phyloP scores from a whole-genome alignment of 1,140 invertebrate genomes.

The Cydia amplana region DNA sequence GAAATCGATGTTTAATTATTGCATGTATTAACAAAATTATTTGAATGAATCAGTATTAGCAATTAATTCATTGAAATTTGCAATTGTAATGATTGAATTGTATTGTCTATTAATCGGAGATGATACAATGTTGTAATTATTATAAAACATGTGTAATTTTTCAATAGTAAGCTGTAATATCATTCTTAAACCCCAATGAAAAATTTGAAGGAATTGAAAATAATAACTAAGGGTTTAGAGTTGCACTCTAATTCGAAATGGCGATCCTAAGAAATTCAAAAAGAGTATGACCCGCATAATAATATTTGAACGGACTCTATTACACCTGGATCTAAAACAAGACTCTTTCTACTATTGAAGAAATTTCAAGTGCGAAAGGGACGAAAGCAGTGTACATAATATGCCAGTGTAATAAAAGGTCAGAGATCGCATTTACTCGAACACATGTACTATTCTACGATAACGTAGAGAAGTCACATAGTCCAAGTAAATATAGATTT shows the following conservation, averaged over 20 bases:
- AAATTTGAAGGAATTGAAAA: constrained; percentile 48
- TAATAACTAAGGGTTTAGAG: constrained; percentile 30
- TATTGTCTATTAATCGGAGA: constrained; percentile 35
- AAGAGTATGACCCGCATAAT: constrained; percentile 58
- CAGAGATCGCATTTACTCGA: constrained; percentile 16
- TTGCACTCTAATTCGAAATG: constrained; percentile 1
- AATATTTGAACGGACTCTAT: constrained; percentile 42
- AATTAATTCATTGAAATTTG: constrained; percentile 64
- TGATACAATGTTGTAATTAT: constrained; percentile 30
- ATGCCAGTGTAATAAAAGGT: neutral
- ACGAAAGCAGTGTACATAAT: constrained; percentile 34
- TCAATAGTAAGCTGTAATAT: constrained; percentile 34
- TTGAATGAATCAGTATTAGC: constrained; percentile 48
- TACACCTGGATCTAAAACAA: neutral
- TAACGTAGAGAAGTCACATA: neutral
- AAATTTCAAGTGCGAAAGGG: constrained; percentile 14
- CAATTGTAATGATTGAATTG: constrained; percentile 49
- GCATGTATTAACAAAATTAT: constrained; percentile 46
- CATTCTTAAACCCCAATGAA: constrained; percentile 61
- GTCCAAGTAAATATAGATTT: neutral
- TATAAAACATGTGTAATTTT: constrained; percentile 29
- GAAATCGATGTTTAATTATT: constrained; percentile 44
- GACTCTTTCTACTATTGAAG: neutral
- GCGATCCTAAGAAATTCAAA: constrained; percentile 38
- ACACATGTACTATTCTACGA: neutral